These are phyloP conservation scores for Blastobasis lacticolella DNA, from an alignment of 2,888 invertebrate species.

Conservation along the genomic window DNA sequence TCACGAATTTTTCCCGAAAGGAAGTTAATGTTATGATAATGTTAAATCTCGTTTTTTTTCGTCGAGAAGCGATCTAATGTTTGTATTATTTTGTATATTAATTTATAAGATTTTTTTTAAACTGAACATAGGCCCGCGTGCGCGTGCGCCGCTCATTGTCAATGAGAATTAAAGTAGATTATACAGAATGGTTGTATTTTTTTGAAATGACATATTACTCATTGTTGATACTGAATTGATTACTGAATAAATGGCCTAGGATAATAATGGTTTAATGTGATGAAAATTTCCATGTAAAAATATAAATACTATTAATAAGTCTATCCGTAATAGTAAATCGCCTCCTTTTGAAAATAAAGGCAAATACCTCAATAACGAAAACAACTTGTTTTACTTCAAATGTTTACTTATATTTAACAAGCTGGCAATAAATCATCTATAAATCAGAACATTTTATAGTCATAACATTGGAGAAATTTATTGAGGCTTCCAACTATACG, in stretches of 20 bases:
- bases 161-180: constrained; percentile 52
- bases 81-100: constrained; percentile 75
- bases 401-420: neutral
- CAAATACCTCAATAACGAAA: constrained; percentile 69
- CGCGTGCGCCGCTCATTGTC: constrained; percentile 39
- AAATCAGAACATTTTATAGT: too few species aligned
- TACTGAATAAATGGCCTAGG: constrained; percentile 66
- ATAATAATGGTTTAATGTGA: constrained; percentile 66
- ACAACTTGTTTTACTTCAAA: constrained; percentile 50
- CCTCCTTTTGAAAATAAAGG: constrained; percentile 70
- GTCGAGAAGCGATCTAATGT: constrained; percentile 53
- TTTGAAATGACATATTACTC: constrained; percentile 61
- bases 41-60: constrained; percentile 61
- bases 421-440: too few species aligned
- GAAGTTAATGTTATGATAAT: constrained; percentile 54
- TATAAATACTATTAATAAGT: constrained; percentile 70
- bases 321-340: constrained; percentile 70
- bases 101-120: constrained; percentile 65
- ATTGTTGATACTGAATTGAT: constrained; percentile 63
- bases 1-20: constrained; percentile 51
- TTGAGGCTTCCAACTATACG: too few species aligned
- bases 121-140: constrained; percentile 24
- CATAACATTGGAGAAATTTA: too few species aligned
- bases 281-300: constrained; percentile 74
- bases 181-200: constrained; percentile 69